Base-by-base conservation (phyloP, 2,797 vertebrate species). In the Propithecus perrieri region DNA sequence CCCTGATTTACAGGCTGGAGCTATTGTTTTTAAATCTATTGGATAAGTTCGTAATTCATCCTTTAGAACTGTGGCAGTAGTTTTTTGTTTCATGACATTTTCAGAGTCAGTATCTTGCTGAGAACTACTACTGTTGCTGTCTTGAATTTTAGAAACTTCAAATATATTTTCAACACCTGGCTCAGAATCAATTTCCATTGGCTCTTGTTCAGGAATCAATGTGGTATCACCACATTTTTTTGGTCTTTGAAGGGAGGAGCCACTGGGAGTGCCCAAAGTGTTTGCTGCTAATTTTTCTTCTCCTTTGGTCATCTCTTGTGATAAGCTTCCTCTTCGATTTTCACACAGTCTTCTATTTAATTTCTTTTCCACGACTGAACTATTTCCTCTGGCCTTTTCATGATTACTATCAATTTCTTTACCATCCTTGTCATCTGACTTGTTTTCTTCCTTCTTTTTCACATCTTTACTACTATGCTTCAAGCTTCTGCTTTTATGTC, bases 401-500 rank as follows among this genome's bases (percentile, higher is more conserved):
- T 97, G 96, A 1, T 89, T 98, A 74, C 86, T 89, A 1, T 99
- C 99, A 18, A 76, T 83, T 74, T 99, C 99, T 96, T 99, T 99
- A 35, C 93, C 63, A 33, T 92, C 97, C 98, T 98, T 99, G 55
- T 98, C 98, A 41, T 99, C 99, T 2, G 98, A 95, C 95, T 99
- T 99, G 15, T 13, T 98, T 22, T 98, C 99, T 8, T 99, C 99
- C 89, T 97, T 99, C 97, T 99, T 98, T 98, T 99, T 99, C 46
- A 98, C 96, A 46, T 99, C 99, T 94, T 99, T 99, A 96, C 97
- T 97, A 89, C 96, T 41, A 2, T 98, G 97, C 53, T 98, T 98
- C 83, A 98, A 83, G 76, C 85, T 98, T 95, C 98, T 98, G 96
- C 97, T 98, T 98, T 98, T 99, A 80, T 98, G 98, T 41, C 99